Percentiles rank a stretch among this genome's conserved stretches.
These are phyloP conservation scores for Anoplopoma fimbria DNA, from an alignment of 2,113 vertebrate species.

Conservation along the genomic window DNA sequence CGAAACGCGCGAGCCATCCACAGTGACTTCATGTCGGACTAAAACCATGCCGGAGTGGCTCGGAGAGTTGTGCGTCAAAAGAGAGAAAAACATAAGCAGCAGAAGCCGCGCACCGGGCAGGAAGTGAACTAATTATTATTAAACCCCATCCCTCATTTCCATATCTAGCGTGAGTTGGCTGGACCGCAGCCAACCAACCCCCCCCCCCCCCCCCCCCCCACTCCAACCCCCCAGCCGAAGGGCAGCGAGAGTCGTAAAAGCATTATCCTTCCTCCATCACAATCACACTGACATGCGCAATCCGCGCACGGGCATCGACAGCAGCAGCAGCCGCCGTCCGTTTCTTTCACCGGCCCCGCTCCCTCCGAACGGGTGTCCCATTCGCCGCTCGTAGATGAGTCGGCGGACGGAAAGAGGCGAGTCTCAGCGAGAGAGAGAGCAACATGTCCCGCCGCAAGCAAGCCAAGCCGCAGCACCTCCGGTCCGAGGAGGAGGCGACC, in stretches of 20 bases:
- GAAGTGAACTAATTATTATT: constrained; percentile 88
- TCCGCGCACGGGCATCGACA: constrained; percentile 85
- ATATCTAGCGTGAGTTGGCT: constrained; percentile 89
- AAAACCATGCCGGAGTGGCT: constrained; percentile 31
- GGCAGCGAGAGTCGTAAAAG: constrained; percentile 86
- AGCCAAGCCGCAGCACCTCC: constrained; percentile 95
- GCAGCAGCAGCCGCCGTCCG: constrained; percentile 78
- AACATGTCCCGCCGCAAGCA: constrained; percentile 99
- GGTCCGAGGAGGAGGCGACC: constrained; percentile 87
- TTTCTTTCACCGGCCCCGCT: constrained; percentile 81
- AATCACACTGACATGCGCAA: constrained; percentile 95
- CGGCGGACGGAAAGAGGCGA: constrained; percentile 84
- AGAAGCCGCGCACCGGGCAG: constrained; percentile 80
- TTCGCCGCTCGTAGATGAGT: constrained; percentile 86
- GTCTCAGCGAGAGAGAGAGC: constrained; percentile 75
- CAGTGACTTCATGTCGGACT: constrained; percentile 37
- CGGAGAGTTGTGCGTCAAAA: constrained; percentile 70
- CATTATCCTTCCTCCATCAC: constrained; percentile 93
- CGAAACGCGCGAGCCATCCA: constrained; percentile 1
- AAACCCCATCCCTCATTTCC: constrained; percentile 90
- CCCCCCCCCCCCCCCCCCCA: not conserved
- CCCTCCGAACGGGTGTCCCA: constrained; percentile 65
- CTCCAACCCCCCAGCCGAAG: constrained; percentile 34
- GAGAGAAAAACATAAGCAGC: not conserved
- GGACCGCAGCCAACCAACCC: constrained; percentile 86